Evolutionary conservation across 1,140 invertebrate genomes (phyloP).

Genomic region (Aphelinus atriplicis): DNA sequence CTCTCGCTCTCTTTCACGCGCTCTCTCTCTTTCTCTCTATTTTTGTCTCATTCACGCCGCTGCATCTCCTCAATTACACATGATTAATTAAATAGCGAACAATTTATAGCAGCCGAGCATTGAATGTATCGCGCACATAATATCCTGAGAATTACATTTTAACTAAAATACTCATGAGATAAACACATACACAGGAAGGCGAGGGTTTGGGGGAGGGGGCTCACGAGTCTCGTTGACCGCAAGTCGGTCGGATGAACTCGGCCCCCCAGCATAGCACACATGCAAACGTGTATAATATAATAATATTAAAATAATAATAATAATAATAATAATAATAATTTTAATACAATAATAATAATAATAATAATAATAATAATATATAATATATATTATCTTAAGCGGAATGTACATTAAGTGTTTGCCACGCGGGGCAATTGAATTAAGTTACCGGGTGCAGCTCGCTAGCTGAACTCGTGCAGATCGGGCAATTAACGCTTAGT

Average conservation of each 20-base stretch:
- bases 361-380: slow-evolving; percentile 22
- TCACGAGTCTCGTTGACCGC: not conserved
- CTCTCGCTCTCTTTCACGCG: slow-evolving; percentile 16
- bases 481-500: slow-evolving; percentile 54
- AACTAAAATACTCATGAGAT: slow-evolving; percentile 33
- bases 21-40: not conserved
- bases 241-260: too few species aligned
- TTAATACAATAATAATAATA: slow-evolving; percentile 22
- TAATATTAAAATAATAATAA: slow-evolving; percentile 33
- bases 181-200: slow-evolving; percentile 15
- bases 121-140: slow-evolving; percentile 31
- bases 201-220: not conserved
- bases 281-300: slow-evolving; percentile 27
- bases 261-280: slow-evolving; percentile 5
- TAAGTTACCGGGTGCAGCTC: slow-evolving; percentile 50
- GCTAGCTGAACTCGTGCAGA: slow-evolving; percentile 47
- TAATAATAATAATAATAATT: slow-evolving; percentile 35
- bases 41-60: not conserved
- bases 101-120: slow-evolving; percentile 24
- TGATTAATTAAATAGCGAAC: slow-evolving; percentile 36
- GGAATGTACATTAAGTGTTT: slow-evolving; percentile 46
- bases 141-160: slow-evolving; percentile 33
- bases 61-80: slow-evolving; percentile 19
- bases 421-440: slow-evolving; percentile 46
- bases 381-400: slow-evolving; percentile 40